Conservation (phyloP, 2,797 vertebrate genomes). For the Lacerta viridis region DNA sequence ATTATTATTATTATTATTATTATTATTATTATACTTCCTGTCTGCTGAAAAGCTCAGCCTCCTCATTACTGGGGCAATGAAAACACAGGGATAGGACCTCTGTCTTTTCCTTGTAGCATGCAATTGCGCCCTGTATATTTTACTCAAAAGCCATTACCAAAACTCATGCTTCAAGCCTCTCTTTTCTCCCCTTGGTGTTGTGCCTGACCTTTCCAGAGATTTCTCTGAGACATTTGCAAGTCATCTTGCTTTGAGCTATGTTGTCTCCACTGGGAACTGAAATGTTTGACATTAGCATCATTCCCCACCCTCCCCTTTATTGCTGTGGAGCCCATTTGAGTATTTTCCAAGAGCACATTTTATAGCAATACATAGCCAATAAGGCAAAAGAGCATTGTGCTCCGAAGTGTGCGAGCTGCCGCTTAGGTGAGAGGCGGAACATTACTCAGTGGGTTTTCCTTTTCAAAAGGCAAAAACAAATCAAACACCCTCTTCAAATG, state of each 20-base stretch:
- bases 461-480: slow-evolving; percentile 53
- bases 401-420: neutral
- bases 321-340: neutral
- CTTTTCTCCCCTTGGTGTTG: slow-evolving; percentile 39
- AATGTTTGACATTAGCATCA: slow-evolving; percentile 25
- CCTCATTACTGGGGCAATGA: neutral
- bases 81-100: neutral
- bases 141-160: slow-evolving; percentile 69
- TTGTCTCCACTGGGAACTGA: slow-evolving; percentile 54
- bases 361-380: slow-evolving; percentile 14
- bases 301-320: slow-evolving; percentile 17
- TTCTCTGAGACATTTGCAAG: slow-evolving; percentile 68
- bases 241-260: slow-evolving; percentile 66
- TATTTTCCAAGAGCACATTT: neutral
- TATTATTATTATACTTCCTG: neutral
- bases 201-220: slow-evolving; percentile 71
- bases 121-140: slow-evolving; percentile 51
- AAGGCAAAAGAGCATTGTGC: neutral
- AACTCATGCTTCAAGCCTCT: slow-evolving; percentile 43
- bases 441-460: slow-evolving; percentile 40
- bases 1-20: too few species aligned
- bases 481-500: slow-evolving; percentile 47
- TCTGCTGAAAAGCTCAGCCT: neutral
- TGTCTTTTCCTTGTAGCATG: neutral
- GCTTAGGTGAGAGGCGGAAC: slow-evolving; percentile 56